Evolutionary conservation across 2,888 invertebrate genomes (phyloP).

Genomic region (Dasysyrphus tricinctus): DNA sequence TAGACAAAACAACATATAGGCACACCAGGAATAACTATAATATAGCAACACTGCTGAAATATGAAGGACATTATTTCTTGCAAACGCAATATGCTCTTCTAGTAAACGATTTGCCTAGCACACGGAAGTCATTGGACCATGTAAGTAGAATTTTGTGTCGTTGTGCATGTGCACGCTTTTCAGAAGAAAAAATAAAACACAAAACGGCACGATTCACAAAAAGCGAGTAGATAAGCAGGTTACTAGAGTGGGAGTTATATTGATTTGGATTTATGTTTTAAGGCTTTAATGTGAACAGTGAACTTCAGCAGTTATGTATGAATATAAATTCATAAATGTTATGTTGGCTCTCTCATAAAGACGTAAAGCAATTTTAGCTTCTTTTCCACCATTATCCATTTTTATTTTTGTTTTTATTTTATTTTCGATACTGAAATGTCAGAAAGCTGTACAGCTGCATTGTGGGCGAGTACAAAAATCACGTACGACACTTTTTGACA

Average conservation of each 20-base stretch:
- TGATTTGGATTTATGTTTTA: constrained; percentile 34
- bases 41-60: neutral
- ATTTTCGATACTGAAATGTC: too few relatives aligned
- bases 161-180: constrained; percentile 14
- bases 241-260: constrained; percentile 16
- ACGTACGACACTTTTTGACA: too few relatives aligned
- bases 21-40: neutral
- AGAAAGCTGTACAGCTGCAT: too few relatives aligned
- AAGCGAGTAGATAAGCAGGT: constrained; percentile 28
- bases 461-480: too few relatives aligned
- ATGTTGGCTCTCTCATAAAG: too few relatives aligned
- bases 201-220: constrained; percentile 10
- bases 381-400: too few relatives aligned
- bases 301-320: neutral
- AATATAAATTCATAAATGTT: neutral
- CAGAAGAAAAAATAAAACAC: neutral
- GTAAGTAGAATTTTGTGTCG: constrained; percentile 36
- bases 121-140: constrained; percentile 45
- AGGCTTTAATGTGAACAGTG: constrained; percentile 9
- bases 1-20: too few relatives aligned
- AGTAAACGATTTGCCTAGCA: constrained; percentile 44
- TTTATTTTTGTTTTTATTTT: too few relatives aligned
- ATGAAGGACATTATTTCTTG: neutral
- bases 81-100: neutral
- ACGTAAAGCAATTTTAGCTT: too few relatives aligned